Percentiles rank a stretch among this genome's conserved stretches.
These are phyloP conservation scores for Amphiura filiformis DNA, from an alignment of 35 echinoderm and acorn worm genomes.

Conservation along the genomic window DNA sequence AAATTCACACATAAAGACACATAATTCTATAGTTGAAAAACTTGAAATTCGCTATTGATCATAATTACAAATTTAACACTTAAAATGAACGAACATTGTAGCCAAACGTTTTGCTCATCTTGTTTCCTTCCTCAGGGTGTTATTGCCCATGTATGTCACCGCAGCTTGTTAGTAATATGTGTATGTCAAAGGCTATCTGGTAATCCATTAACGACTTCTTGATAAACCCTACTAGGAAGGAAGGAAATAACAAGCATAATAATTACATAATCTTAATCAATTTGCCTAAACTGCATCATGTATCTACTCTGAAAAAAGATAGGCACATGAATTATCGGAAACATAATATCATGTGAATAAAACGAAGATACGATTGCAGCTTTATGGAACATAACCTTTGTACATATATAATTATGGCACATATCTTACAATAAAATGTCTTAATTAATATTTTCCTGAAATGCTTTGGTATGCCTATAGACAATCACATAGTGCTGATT, in stretches of 20 bases:
- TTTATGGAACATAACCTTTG: too few relatives aligned
- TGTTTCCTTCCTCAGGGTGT: not conserved
- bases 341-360: too few relatives aligned
- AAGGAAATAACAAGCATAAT: not conserved
- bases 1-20: not conserved
- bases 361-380: too few relatives aligned
- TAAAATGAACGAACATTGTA: not conserved
- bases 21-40: not conserved
- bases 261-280: too few relatives aligned
- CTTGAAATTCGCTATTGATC: not conserved
- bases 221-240: not conserved
- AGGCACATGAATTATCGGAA: too few relatives aligned
- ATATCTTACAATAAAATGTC: too few relatives aligned
- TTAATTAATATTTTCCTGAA: too few relatives aligned
- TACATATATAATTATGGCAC: too few relatives aligned
- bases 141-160: not conserved
- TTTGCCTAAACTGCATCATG: too few relatives aligned
- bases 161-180: not conserved
- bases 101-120: not conserved
- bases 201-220: constrained; percentile 9
- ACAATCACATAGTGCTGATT: too few relatives aligned
- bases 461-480: too few relatives aligned
- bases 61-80: not conserved
- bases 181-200: not conserved
- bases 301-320: too few relatives aligned